These are phyloP conservation scores for Drosophila conformis DNA, from an alignment of 2,888 invertebrate species.

Conservation along the genomic window DNA sequence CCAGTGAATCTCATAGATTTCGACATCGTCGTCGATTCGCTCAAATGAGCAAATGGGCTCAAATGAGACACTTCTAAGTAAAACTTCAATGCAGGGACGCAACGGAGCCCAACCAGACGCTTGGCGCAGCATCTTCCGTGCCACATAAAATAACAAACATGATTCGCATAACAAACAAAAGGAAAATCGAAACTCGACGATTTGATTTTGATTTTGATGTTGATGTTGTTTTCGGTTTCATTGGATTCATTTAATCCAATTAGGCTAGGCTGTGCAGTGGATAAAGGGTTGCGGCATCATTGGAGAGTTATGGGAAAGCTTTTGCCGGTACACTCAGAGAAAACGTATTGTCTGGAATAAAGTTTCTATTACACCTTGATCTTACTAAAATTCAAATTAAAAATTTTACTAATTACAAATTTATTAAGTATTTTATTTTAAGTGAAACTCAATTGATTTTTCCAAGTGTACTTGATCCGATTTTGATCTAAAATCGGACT, in stretches of 20 bases:
- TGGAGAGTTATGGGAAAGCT: slow-evolving; percentile 71
- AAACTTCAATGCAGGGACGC: slow-evolving; percentile 38
- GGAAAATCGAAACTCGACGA: slow-evolving; percentile 27
- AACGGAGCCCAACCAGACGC: slow-evolving; percentile 16
- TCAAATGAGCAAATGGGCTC: slow-evolving; percentile 67
- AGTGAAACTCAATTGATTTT: background rate
- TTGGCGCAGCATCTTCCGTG: slow-evolving; percentile 19
- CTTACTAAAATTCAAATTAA: background rate
- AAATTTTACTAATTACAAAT: background rate
- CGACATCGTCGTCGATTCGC: slow-evolving; percentile 67
- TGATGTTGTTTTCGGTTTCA: slow-evolving; percentile 75
- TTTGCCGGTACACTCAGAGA: slow-evolving; percentile 28
- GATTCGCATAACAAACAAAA: slow-evolving; percentile 62
- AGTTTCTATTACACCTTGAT: background rate
- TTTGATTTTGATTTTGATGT: slow-evolving; percentile 55
- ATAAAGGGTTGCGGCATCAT: slow-evolving; percentile 35
- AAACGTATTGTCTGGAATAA: accelerated
- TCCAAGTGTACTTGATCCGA: slow-evolving; percentile 32
- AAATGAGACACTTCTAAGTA: slow-evolving; percentile 68
- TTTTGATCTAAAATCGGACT: slow-evolving; percentile 20
- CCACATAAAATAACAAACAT: slow-evolving; percentile 61
- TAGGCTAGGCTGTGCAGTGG: slow-evolving; percentile 60
- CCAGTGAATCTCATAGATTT: slow-evolving; percentile 64
- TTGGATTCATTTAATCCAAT: slow-evolving; percentile 74
- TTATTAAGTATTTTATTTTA: too few relatives aligned